These are phyloP conservation scores for Euura lappo DNA, from an alignment of 1,140 invertebrate species.

Conservation along the genomic window DNA sequence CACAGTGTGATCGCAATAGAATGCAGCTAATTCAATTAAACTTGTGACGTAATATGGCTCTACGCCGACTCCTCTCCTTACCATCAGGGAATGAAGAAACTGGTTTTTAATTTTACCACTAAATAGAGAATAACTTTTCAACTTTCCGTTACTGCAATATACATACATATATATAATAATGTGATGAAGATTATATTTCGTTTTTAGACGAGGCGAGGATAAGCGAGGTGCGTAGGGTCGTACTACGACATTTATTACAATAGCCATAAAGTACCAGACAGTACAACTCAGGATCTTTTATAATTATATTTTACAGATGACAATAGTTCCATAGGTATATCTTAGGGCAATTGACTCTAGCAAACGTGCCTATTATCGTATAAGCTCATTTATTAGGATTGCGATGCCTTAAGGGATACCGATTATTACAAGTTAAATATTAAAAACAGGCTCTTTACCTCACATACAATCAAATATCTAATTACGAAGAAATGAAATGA, in stretches of 20 bases:
- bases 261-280: constrained; percentile 61
- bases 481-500: constrained; percentile 7
- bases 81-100: no score
- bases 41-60: constrained; percentile 33
- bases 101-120: no score
- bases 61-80: constrained; percentile 19
- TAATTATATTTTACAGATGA: constrained; percentile 64
- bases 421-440: neutral
- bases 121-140: no score
- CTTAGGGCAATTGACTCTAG: constrained; percentile 3
- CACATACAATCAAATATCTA: constrained; percentile 60
- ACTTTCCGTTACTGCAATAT: neutral
- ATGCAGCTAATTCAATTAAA: constrained; percentile 57
- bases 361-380: neutral
- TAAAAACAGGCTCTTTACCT: constrained; percentile 57
- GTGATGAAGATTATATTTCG: neutral
- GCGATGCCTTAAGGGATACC: constrained; percentile 6
- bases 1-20: constrained; percentile 52
- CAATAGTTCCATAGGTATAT: constrained; percentile 54
- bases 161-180: neutral
- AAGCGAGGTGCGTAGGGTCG: constrained; percentile 37
- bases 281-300: constrained; percentile 63
- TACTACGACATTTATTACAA: constrained; percentile 46
- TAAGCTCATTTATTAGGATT: constrained; percentile 1
- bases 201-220: neutral